These are phyloP conservation scores for Anthopleura sola DNA, from an alignment of 64 coral and sea anemone species.

Conservation along the genomic window DNA sequence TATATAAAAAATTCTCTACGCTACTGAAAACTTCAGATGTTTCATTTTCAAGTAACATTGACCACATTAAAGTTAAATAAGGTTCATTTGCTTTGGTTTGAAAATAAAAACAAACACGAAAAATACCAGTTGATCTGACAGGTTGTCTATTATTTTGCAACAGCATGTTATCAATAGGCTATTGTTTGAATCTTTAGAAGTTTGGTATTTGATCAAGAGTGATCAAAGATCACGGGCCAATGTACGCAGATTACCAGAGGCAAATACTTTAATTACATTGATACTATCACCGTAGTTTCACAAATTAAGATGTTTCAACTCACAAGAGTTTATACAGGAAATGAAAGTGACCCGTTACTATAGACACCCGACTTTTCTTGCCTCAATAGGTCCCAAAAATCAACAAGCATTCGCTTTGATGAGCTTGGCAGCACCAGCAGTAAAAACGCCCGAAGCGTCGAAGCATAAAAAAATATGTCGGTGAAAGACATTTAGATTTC, in stretches of 20 bases:
- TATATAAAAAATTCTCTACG: too few species aligned
- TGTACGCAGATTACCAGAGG: background rate
- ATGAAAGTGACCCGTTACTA: too few species aligned
- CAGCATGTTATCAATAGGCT: background rate
- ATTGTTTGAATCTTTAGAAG: background rate
- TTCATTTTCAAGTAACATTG: background rate
- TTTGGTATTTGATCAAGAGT: background rate
- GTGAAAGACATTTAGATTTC: too few species aligned
- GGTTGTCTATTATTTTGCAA: background rate
- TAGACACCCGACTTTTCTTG: background rate
- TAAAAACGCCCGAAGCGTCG: background rate
- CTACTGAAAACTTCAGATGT: too few species aligned
- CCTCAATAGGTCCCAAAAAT: background rate
- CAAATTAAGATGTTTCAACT: background rate
- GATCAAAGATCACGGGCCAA: conserved; percentile 3
- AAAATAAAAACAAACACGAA: background rate
- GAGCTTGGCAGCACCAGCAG: background rate
- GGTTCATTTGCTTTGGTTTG: background rate
- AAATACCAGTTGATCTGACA: background rate
- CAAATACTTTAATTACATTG: too few species aligned
- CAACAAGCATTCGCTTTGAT: background rate
- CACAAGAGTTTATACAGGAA: background rate
- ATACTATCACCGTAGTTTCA: background rate
- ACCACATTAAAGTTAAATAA: background rate
- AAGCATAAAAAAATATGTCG: background rate